These are phyloP conservation scores for Vanessa atalanta DNA, from an alignment of 1,140 invertebrate genomes.

Conservation along the genomic window DNA sequence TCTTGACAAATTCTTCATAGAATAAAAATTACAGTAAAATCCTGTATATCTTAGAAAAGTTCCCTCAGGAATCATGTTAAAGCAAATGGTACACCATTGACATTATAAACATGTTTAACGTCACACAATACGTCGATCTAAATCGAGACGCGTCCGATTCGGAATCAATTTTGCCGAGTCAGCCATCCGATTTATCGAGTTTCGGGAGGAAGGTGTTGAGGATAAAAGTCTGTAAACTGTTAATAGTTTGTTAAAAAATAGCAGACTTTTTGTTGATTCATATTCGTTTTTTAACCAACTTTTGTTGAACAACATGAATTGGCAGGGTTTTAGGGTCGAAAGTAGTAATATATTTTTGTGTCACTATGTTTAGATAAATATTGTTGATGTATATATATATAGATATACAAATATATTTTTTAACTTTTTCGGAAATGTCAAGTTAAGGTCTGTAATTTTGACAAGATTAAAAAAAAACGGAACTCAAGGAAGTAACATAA, in stretches of 20 bases:
- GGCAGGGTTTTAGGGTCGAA: too few relatives aligned
- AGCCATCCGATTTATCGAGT: slow-evolving; percentile 49
- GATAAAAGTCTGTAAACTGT: slow-evolving; percentile 18
- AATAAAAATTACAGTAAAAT: neutral
- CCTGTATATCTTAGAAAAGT: neutral
- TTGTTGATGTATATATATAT: too few relatives aligned
- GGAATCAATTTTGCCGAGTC: slow-evolving; percentile 47
- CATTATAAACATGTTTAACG: slow-evolving; percentile 33
- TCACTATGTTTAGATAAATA: too few relatives aligned
- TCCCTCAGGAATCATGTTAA: neutral
- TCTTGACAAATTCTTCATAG: neutral
- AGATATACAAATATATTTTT: too few relatives aligned
- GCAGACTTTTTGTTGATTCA: neutral
- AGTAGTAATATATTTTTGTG: too few relatives aligned
- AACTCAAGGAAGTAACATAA: slow-evolving; percentile 1
- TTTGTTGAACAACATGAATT: too few relatives aligned
- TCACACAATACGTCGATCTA: slow-evolving; percentile 35
- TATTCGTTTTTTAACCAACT: too few relatives aligned
- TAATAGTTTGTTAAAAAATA: neutral
- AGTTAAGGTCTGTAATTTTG: too few relatives aligned
- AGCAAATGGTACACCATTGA: neutral
- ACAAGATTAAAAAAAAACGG: neutral
- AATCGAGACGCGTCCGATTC: slow-evolving; percentile 37
- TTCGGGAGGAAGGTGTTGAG: slow-evolving; percentile 41
- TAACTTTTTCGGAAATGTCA: too few relatives aligned